Conservation (phyloP, 2,113 vertebrate species). For the Cheirogaleus medius region DNA sequence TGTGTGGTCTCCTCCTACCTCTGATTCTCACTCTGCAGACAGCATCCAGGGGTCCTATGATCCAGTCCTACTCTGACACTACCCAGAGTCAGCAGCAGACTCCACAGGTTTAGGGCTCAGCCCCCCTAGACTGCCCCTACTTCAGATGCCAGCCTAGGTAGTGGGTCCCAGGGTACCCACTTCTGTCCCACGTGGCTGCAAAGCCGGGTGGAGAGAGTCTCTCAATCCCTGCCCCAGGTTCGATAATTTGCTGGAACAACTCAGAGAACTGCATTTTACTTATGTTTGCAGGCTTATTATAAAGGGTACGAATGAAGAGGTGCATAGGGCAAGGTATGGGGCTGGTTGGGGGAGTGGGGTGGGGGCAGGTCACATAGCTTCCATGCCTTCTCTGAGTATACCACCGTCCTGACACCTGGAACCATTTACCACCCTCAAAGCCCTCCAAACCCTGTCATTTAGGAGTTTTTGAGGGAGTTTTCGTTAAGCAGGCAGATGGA, state of each 20-base stretch:
- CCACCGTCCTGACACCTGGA: fast-evolving
- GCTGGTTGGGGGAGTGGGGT: too few species aligned
- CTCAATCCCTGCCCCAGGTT: too few species aligned
- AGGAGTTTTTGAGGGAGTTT: not conserved
- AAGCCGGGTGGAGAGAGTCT: too few species aligned
- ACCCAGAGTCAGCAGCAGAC: not conserved
- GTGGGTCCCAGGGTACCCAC: not conserved
- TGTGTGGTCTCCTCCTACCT: too few species aligned
- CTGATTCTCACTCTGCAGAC: not conserved
- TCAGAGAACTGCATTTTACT: too few species aligned
- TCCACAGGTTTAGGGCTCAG: not conserved
- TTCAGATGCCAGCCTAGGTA: too few species aligned
- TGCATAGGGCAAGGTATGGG: not conserved
- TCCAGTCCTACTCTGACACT: not conserved
- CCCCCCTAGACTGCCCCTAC: too few species aligned
- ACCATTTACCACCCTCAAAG: fast-evolving
- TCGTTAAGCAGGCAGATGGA: not conserved
- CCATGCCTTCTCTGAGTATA: fast-evolving
- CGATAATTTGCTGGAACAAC: not conserved
- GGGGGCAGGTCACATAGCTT: fast-evolving
- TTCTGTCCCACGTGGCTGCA: too few species aligned
- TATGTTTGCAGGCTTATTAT: not conserved
- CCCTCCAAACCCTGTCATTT: too few species aligned
- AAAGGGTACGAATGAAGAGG: not conserved
- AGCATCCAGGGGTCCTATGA: not conserved